Evolutionary conservation across 2,888 invertebrate species (phyloP), one percentile per base, ranked within the genome.

Genomic region (Clanis bilineata): DNA sequence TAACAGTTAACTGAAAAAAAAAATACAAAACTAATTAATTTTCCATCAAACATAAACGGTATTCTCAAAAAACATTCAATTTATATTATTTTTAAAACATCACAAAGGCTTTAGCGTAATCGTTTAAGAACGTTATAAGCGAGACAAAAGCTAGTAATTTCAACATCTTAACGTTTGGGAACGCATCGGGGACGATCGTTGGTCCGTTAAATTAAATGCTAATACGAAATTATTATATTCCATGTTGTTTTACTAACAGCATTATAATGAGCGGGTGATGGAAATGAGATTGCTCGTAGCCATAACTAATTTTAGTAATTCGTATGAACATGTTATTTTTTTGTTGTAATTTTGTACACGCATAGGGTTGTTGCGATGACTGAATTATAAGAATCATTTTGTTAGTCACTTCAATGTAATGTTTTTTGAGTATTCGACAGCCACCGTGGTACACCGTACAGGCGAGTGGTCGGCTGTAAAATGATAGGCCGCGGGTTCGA

Each of bases 191-290:
- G 67, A 66, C 66, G 80, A 80, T 78, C 89, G 80, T 82, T 86
- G 79, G 86, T 75, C 85, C 82, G 84, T 86, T 81, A 90, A 90
- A 91, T 90, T 89, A 92, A 90, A 92, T 92, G 91, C 88, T 91
- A 90, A 92, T 91, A 88, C 79, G 82, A 83, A 80, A 89, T 86
- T 77, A 86, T 87, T 85, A 86, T 86, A 84, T 83, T 82, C 82
- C 77, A 81, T 83, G 83, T 82, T 74, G 80, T 80, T 80, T 81
- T 78, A 77, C 74, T 92, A 92, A 92, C 86, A 87, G 85, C 87
- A 83, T 89, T 89, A 86, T 86, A 86, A 88, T 87, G 79, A 85
- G 80, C 78, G 80, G 78, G 72, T 74, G 72, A 64, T 76, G 75
- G 80, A 83, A 87, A 86, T 86, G 76, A 85, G 86, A 88, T 82